phyloP scores from a whole-genome alignment of 2,797 vertebrate species.

The Silurus lanzhouensis region DNA sequence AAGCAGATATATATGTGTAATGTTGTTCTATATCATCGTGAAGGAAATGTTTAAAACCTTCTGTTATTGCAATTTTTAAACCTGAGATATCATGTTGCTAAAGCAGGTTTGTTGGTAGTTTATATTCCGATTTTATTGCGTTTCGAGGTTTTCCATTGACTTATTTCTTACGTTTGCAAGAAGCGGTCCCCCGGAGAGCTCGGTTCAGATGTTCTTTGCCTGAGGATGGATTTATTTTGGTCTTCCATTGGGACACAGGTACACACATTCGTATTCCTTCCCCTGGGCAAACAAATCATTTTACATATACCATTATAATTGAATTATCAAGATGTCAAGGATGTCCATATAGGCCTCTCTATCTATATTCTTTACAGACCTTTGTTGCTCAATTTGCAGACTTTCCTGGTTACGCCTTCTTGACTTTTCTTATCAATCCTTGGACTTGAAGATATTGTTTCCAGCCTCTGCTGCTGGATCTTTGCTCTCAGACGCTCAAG shows the following conservation, averaged over 20 bases:
- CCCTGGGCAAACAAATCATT: constrained; percentile 38
- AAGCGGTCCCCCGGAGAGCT: constrained; percentile 8
- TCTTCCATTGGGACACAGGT: constrained; percentile 20
- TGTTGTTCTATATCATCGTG: constrained; percentile 24
- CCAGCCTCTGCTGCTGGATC: constrained; percentile 70
- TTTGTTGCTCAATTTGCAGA: constrained; percentile 50
- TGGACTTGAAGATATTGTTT: neutral
- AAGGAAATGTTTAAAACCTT: constrained; percentile 18
- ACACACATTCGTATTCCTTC: constrained; percentile 7
- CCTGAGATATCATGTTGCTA: constrained; percentile 13
- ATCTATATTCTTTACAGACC: constrained; percentile 31
- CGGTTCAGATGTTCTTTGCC: neutral
- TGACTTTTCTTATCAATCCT: neutral
- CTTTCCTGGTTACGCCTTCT: constrained; percentile 52
- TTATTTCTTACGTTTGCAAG: constrained; percentile 29
- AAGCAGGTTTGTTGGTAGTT: constrained; percentile 14
- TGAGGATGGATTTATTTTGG: constrained; percentile 10
- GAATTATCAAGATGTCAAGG: neutral
- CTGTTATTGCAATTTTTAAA: constrained; percentile 9
- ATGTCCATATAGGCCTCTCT: neutral
- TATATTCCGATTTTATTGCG: constrained; percentile 12
- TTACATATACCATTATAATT: constrained; percentile 14
- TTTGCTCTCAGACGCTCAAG: constrained; percentile 68
- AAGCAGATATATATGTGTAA: constrained; percentile 59
- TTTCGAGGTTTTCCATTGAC: constrained; percentile 26